Conservation (phyloP, 2,888 invertebrate species). For the Hypselothyrea guttata region DNA sequence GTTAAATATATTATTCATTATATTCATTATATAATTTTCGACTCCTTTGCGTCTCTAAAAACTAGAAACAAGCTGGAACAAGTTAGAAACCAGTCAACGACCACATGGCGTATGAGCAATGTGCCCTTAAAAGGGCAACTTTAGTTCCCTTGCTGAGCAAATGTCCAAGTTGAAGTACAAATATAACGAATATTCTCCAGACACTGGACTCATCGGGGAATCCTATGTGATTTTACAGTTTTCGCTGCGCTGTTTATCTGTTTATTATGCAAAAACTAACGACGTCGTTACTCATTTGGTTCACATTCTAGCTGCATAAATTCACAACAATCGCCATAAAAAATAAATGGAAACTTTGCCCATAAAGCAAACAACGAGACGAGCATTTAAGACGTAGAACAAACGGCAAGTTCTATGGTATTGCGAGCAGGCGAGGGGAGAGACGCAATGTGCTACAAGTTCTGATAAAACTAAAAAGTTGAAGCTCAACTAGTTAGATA, state of each 20-base stretch:
- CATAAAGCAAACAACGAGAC: constrained; percentile 35
- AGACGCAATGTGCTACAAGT: too few species aligned
- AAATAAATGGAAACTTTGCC: constrained; percentile 40
- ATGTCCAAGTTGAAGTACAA: constrained; percentile 16
- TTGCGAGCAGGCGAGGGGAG: too few species aligned
- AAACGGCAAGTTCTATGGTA: neutral
- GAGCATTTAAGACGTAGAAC: constrained; percentile 35
- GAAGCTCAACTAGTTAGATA: too few species aligned
- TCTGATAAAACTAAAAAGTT: neutral
- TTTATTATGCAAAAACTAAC: constrained; percentile 59
- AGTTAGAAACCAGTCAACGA: constrained; percentile 4
- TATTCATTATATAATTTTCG: too few species aligned
- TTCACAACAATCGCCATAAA: constrained; percentile 39
- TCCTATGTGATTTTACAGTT: constrained; percentile 12
- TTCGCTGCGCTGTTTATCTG: constrained; percentile 18
- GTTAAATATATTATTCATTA: too few species aligned
- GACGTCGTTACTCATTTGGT: constrained; percentile 36
- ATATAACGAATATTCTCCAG: neutral
- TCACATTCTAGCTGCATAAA: constrained; percentile 39
- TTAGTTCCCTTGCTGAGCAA: constrained; percentile 15
- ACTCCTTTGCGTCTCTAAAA: constrained; percentile 72
- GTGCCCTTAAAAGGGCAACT: constrained; percentile 1
- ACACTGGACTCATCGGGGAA: neutral
- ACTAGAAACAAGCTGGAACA: neutral
- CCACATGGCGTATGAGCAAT: constrained; percentile 14